Conservation (phyloP, 2,113 vertebrate genomes). For the Vimba vimba region DNA sequence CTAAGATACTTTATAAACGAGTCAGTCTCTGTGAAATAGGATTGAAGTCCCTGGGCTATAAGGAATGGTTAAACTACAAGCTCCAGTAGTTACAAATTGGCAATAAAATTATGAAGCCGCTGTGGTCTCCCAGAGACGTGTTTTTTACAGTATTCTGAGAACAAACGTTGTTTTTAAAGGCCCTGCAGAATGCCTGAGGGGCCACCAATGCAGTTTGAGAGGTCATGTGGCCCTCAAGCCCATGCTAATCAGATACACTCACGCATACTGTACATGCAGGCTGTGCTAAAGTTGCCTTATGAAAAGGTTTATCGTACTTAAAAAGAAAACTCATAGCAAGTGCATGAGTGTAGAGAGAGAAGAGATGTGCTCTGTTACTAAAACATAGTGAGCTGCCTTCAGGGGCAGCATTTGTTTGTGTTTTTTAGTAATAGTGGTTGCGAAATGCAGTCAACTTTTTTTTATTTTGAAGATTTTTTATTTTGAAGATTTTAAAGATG, state of each 20-base stretch:
- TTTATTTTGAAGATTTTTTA: too few relatives aligned
- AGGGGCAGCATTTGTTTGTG: neutral
- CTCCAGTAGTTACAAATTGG: slow-evolving; percentile 35
- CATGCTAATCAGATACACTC: neutral
- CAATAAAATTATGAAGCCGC: slow-evolving; percentile 21
- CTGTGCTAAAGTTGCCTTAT: neutral
- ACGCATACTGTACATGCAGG: neutral
- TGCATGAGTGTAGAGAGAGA: neutral
- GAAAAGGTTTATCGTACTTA: neutral
- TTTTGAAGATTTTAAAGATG: too few relatives aligned
- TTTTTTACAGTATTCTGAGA: slow-evolving; percentile 27
- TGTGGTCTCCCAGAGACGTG: neutral
- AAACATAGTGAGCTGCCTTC: neutral
- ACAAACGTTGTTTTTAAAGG: neutral
- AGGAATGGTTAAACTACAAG: slow-evolving; percentile 8
- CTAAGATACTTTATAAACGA: slow-evolving; percentile 27
- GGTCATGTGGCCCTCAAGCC: neutral
- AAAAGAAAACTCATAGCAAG: neutral
- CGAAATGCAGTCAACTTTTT: neutral
- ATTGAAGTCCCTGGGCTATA: neutral
- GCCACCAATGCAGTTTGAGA: neutral
- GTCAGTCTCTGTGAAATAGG: slow-evolving; percentile 25
- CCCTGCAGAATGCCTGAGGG: neutral
- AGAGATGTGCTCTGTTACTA: neutral
- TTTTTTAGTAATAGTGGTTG: neutral